phyloP scores from a whole-genome alignment of 30 jellyfish, hydroid and myxozoan genomes.

The Aurelia coerulea region DNA sequence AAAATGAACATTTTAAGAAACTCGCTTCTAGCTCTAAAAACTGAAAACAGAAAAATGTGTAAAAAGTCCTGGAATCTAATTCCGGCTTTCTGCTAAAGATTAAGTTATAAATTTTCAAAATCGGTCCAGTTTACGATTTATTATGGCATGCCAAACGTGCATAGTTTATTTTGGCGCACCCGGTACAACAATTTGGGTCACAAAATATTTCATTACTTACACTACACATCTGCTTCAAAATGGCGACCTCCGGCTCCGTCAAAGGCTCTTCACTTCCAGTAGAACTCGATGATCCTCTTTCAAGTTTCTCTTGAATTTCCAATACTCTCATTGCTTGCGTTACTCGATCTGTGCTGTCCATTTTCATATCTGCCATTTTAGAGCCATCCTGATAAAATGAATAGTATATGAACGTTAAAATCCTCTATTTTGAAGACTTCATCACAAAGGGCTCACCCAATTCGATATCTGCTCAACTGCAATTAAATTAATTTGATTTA shows the following conservation, averaged over 20 bases:
- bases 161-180: too few species aligned
- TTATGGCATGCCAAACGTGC: too few species aligned
- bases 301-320: constrained; percentile 83
- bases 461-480: too few species aligned
- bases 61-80: too few species aligned
- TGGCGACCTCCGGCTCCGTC: constrained; percentile 79
- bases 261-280: constrained; percentile 75
- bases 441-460: too few species aligned
- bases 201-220: constrained; percentile 43
- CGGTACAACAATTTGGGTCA: background rate
- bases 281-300: constrained; percentile 58
- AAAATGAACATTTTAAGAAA: too few species aligned
- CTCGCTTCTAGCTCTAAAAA: too few species aligned
- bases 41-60: too few species aligned
- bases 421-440: background rate
- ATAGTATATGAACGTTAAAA: background rate
- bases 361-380: background rate
- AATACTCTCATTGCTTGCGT: constrained; percentile 79
- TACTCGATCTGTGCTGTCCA: constrained; percentile 5
- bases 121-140: too few species aligned
- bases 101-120: too few species aligned
- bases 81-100: too few species aligned
- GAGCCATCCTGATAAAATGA: constrained; percentile 3
- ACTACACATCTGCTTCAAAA: constrained; percentile 80
- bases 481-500: too few species aligned